phyloP scores from a whole-genome alignment of 2,888 invertebrate species.

The Nymphalis c-album region DNA sequence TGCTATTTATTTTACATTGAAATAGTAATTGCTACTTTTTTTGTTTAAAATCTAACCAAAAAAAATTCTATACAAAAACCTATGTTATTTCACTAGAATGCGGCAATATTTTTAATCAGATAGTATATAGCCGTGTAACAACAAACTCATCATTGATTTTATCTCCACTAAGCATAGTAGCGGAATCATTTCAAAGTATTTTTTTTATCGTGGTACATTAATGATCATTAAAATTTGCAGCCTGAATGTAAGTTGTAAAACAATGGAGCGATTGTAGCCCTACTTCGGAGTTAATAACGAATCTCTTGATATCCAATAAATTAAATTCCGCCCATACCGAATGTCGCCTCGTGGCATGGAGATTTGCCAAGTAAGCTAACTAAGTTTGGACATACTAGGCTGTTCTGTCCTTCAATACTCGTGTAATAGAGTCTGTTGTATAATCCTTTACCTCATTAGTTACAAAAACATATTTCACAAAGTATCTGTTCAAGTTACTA shows the following conservation, averaged over 20 bases:
- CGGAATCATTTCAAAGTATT: slow-evolving; percentile 33
- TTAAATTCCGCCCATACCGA: slow-evolving; percentile 43
- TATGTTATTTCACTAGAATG: neutral
- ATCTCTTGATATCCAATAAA: slow-evolving; percentile 43
- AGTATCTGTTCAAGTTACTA: no score
- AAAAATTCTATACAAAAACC: no score
- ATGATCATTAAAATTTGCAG: slow-evolving; percentile 39
- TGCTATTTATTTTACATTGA: neutral
- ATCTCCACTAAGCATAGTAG: slow-evolving; percentile 34
- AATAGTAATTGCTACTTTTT: no score
- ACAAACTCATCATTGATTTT: slow-evolving; percentile 31
- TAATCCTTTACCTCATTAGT: neutral
- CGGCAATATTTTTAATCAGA: neutral
- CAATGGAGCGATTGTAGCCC: slow-evolving; percentile 38
- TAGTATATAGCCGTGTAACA: neutral
- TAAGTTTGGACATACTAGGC: slow-evolving; percentile 41
- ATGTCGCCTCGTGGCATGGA: slow-evolving; percentile 40
- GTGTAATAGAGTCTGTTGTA: slow-evolving; percentile 1
- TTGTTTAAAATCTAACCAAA: no score
- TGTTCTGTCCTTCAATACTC: slow-evolving; percentile 16
- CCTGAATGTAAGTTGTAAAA: slow-evolving; percentile 41
- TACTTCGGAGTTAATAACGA: slow-evolving; percentile 38
- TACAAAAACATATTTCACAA: no score
- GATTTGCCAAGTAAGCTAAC: slow-evolving; percentile 43
- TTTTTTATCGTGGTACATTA: slow-evolving; percentile 32